These are phyloP conservation scores for Sebastes melanostomus DNA, from an alignment of 2,797 vertebrate genomes.

Conservation along the genomic window DNA sequence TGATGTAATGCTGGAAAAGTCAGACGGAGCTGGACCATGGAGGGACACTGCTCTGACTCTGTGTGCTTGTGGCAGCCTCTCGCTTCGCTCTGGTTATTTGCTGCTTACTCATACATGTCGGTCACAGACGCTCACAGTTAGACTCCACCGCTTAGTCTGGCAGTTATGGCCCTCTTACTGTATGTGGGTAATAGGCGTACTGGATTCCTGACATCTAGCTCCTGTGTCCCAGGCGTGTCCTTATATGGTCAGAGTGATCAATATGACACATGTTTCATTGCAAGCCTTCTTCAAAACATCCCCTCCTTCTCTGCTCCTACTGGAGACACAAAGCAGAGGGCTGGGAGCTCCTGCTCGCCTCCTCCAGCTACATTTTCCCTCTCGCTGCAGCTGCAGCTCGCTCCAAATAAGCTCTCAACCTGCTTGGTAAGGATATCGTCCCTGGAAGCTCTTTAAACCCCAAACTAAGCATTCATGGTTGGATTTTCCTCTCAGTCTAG, in stretches of 20 bases:
- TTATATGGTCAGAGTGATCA: slow-evolving; percentile 80
- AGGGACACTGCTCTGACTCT: slow-evolving; percentile 36
- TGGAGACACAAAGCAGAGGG: slow-evolving; percentile 69
- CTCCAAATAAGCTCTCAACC: slow-evolving; percentile 47
- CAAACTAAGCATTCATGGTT: slow-evolving; percentile 61
- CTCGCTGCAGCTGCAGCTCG: slow-evolving; percentile 1
- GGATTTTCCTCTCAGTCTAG: slow-evolving; percentile 67
- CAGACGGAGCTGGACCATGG: slow-evolving; percentile 16
- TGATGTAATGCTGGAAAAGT: slow-evolving; percentile 57
- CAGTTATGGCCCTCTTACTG: slow-evolving; percentile 7
- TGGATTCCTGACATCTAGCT: slow-evolving; percentile 61
- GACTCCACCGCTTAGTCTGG: background rate
- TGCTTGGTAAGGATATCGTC: slow-evolving; percentile 53
- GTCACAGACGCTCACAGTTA: slow-evolving; percentile 25
- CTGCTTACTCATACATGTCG: slow-evolving; percentile 60
- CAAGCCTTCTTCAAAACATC: slow-evolving; percentile 67
- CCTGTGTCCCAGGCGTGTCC: slow-evolving; percentile 63
- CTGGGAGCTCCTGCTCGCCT: slow-evolving; percentile 26
- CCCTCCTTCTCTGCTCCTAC: slow-evolving; percentile 42
- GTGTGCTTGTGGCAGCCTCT: slow-evolving; percentile 35
- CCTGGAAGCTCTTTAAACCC: slow-evolving; percentile 63
- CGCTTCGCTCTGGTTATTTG: slow-evolving; percentile 30
- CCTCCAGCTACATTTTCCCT: slow-evolving; percentile 20
- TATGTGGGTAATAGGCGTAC: background rate
- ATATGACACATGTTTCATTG: slow-evolving; percentile 74